Evolutionary conservation across 2,797 vertebrate genomes (phyloP), one percentile per base, ranked within the genome.

Genomic region (Oceanodroma leucorhoa): DNA sequence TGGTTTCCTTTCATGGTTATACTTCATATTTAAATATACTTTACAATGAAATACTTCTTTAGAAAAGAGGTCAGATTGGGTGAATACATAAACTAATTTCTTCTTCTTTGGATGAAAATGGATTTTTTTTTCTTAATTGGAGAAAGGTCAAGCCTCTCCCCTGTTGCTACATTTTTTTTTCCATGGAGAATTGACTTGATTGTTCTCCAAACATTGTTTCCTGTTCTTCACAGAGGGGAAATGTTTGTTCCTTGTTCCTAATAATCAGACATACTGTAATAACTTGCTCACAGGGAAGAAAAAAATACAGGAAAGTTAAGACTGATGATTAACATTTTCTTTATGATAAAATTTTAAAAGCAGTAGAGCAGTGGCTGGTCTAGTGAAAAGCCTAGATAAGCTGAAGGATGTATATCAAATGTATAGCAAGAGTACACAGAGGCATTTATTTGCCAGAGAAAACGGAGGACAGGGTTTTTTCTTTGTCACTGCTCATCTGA

Each of bases 221-320:
- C 95, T 96, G 87, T 73, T 87, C 57, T 95, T 92, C 75, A 57
- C 32, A 75, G 71, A 95, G 41, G 71, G 91, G 95, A 97, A 97
- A 95, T 97, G 81, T 95, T 97, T 98, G 88, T 96, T 92, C 83
- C 83, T 96, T 95, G 90, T 93, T 95, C 91, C 82, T 94, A 93
- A 64, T 86, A 93, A 86, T 82, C 86, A 95, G 75, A 76, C 86
- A 86, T 81, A 87, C 58, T 91, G 71, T 89, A 94, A 95, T 72
- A 75, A 66, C 81, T 86, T 79, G 57, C 48, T 87, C 91, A 94
- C 30, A 73, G 45, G 43, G 88, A 79, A 86, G 76, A 93, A 90
- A 91, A 92, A 76, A 90, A 41, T 75, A 45, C 57, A 57, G 87
- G 65, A 87, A 95, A 82, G 48, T 79, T 92, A 60, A 72, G 51